These are phyloP conservation scores for Sphyrna mokarran DNA, from an alignment of 2,113 vertebrate genomes.

Conservation along the genomic window DNA sequence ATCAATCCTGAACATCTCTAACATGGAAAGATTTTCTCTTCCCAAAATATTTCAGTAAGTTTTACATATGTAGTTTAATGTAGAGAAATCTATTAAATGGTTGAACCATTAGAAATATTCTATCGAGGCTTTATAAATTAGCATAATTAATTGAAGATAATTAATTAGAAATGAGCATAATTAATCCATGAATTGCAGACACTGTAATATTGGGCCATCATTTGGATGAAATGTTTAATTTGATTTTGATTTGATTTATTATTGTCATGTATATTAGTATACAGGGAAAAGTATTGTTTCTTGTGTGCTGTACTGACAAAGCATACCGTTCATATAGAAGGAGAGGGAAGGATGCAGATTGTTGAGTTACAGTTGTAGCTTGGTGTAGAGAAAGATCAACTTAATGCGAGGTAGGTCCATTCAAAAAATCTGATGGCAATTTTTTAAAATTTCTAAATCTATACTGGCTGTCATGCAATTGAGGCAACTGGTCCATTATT, in stretches of 20 bases:
- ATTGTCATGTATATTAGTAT: too few species aligned
- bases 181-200: not conserved
- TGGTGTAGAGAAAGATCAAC: too few species aligned
- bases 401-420: too few species aligned
- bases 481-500: not conserved
- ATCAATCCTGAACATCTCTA: not conserved
- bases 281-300: too few species aligned
- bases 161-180: not conserved
- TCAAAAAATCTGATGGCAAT: too few species aligned
- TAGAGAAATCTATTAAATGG: not conserved
- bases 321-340: too few species aligned
- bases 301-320: too few species aligned
- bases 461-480: not conserved
- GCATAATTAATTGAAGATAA: not conserved
- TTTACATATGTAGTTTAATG: not conserved
- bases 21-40: not conserved
- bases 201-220: not conserved
- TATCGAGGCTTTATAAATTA: not conserved
- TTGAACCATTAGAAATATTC: not conserved
- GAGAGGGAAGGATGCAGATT: too few species aligned
- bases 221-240: not conserved
- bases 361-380: too few species aligned
- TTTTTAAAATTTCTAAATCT: not conserved
- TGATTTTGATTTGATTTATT: too few species aligned
- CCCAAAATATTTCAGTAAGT: not conserved